phyloP scores from a whole-genome alignment of 2,113 vertebrate species.

The Calidris pygmaea region DNA sequence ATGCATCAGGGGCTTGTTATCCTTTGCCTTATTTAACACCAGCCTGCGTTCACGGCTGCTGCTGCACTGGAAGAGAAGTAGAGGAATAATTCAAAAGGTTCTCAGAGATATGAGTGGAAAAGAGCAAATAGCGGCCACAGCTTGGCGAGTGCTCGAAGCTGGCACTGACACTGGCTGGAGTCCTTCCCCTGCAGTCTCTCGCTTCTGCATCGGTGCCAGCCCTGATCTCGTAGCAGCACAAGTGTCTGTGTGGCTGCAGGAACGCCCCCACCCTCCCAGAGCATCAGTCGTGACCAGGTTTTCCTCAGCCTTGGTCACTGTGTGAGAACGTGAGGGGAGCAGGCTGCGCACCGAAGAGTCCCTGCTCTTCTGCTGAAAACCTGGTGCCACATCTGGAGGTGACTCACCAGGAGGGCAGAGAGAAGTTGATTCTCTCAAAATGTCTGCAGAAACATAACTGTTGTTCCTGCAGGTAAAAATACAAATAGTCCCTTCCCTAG shows the following conservation, averaged over 20 bases:
- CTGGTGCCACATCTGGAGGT: background rate
- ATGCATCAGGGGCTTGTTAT: background rate
- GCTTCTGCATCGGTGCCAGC: background rate
- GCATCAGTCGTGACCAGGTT: background rate
- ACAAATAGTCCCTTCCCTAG: background rate
- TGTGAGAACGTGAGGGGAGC: rapidly evolving
- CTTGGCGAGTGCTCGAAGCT: background rate
- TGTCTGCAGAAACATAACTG: background rate
- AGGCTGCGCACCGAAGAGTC: background rate
- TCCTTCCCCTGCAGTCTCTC: background rate
- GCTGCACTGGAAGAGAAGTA: background rate
- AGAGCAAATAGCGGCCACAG: background rate
- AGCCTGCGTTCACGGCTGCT: background rate
- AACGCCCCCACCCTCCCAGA: background rate
- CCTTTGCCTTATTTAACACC: background rate
- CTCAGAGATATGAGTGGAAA: background rate
- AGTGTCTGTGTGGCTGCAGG: background rate
- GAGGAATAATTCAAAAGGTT: background rate
- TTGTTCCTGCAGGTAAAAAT: background rate
- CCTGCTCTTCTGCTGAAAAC: background rate
- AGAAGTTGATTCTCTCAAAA: background rate
- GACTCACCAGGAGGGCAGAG: background rate
- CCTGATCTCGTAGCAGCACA: background rate
- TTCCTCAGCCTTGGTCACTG: background rate
- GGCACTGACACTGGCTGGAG: background rate